Percentiles rank a stretch among this genome's conserved stretches.
Conservation (phyloP, 1,140 invertebrate genomes). For the Ostrea denselamellosa region DNA sequence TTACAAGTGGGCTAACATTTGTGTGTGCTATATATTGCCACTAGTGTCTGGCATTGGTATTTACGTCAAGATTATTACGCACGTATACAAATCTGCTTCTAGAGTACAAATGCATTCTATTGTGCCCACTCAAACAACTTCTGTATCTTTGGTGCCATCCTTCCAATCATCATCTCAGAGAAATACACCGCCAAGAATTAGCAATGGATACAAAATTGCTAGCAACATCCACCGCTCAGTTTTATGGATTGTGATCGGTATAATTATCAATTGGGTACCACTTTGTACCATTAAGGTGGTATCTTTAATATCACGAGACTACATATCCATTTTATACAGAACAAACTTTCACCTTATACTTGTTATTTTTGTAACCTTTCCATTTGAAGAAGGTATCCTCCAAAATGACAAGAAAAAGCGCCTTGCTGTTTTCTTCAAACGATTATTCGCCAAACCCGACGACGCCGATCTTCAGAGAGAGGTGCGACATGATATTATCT, state of each 20-base stretch:
- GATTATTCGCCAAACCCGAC: background rate
- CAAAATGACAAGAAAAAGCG: background rate
- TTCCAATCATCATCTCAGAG: background rate
- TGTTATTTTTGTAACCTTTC: background rate
- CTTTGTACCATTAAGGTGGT: background rate
- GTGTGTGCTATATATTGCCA: background rate
- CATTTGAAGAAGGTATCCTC: background rate
- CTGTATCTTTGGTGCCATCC: background rate
- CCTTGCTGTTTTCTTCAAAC: background rate
- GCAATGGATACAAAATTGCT: background rate
- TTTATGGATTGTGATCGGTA: background rate
- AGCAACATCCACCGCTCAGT: background rate
- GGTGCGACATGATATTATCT: background rate
- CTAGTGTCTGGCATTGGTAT: background rate
- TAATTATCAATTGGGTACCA: background rate
- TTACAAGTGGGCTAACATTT: conserved; percentile 9
- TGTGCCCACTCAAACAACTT: background rate
- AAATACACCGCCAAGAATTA: background rate
- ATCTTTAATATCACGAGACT: background rate
- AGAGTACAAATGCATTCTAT: conserved; percentile 18
- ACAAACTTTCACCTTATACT: background rate
- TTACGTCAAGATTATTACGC: background rate
- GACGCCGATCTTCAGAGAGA: background rate
- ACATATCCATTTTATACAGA: background rate
- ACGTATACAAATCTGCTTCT: background rate